Conservation (phyloP, 2,113 vertebrate genomes). For the Pantherophis guttatus region DNA sequence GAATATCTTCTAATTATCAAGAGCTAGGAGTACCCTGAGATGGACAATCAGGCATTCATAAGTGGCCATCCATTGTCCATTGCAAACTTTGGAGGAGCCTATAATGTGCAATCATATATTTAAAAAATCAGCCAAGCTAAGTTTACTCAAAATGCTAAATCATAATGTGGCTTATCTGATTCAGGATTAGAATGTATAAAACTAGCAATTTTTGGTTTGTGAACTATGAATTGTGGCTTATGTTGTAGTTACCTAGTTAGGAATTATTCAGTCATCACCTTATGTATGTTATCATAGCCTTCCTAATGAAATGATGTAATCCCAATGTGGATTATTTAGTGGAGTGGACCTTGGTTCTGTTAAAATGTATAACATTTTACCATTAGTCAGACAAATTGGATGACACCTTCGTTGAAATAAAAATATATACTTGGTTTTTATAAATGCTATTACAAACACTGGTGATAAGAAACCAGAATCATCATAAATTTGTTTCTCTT, state of each 20-base stretch:
- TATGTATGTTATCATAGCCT: neutral
- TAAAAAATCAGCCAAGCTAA: neutral
- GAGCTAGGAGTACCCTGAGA: neutral
- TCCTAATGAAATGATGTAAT: neutral
- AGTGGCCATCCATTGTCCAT: neutral
- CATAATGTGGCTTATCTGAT: neutral
- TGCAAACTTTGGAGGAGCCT: neutral
- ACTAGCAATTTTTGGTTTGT: neutral
- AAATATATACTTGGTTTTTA: neutral
- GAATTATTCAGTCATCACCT: neutral
- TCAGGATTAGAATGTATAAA: neutral
- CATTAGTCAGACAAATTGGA: neutral
- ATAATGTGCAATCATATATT: neutral
- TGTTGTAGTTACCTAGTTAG: neutral
- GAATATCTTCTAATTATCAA: slow-evolving; percentile 30
- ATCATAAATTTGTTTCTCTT: neutral
- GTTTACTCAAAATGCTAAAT: neutral
- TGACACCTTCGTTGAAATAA: neutral
- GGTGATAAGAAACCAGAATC: neutral
- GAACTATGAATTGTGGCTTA: neutral
- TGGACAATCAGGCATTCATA: neutral
- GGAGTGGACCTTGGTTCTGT: neutral
- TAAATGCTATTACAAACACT: neutral
- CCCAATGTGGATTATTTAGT: neutral
- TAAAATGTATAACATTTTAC: neutral